Base-by-base conservation (phyloP, 2,113 vertebrate species). In the Gymnobelideus leadbeateri region DNA sequence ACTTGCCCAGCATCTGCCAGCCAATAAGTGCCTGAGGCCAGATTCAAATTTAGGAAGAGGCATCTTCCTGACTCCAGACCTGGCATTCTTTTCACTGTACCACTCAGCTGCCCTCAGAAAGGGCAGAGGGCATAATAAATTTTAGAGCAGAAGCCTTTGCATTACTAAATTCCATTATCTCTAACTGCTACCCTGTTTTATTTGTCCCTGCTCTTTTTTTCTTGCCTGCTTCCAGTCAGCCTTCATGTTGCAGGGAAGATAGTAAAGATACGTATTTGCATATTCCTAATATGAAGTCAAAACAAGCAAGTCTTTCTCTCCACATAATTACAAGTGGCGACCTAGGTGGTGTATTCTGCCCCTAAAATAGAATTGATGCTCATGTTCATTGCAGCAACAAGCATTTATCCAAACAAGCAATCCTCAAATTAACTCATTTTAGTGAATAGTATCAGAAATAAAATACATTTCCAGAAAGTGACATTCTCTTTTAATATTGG, bases 381-480 rank as follows among this genome's bases (percentile, higher is more conserved):
- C 97, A 95, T 91, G 84, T 98, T 98, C 96, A 96, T 97, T 97
- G 96, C 96, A 97, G 98, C 95, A 98, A 96, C 96, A 97, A 97
- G 98, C 97, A 97, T 97, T 98, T 97, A 97, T 89, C 96, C 94
- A 95, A 96, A 84, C 96, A 97, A 96, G 95, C 97, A 97, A 97
- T 96, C 97, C 37, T 97, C 96, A 98, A 97, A 97, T 98, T 98
- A 98, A 95, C 93, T 91, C 97, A 96, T 94, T 98, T 98, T 96
- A 96, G 96, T 84, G 68, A 97, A 93, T 96, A 94, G 95, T 94
- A 94, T 97, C 95, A 97, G 95, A 96, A 97, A 97, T 97, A 97
- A 98, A 98, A 96, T 95, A 96, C 96, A 96, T 97, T 96, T 93
- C 91, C 93, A 97, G 93, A 95, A 94, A 93, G 95, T 92, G 91